Conservation (phyloP, 2,888 invertebrate genomes). For the Drosophila prostipennis region DNA sequence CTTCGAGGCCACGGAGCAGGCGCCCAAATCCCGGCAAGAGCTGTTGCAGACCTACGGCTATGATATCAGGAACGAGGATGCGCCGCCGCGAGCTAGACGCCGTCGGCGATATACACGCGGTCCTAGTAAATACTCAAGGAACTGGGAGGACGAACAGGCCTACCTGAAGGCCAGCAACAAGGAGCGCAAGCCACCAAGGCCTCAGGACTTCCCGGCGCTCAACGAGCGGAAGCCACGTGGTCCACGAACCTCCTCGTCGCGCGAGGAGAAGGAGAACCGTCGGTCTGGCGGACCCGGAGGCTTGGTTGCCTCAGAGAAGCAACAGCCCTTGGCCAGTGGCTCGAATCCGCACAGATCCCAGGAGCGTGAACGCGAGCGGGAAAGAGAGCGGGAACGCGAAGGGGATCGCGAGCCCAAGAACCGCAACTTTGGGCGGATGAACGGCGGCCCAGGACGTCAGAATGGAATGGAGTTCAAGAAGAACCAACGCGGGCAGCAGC, state of each 20-base stretch:
- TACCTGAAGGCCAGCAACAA: constrained; percentile 87
- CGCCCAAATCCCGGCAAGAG: constrained; percentile 82
- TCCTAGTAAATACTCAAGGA: constrained; percentile 95
- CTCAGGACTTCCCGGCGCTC: constrained; percentile 86
- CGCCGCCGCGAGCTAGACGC: constrained; percentile 93
- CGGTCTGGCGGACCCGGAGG: constrained; percentile 47
- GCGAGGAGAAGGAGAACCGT: constrained; percentile 83
- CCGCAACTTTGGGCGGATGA: constrained; percentile 59
- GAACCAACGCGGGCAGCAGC: constrained; percentile 43
- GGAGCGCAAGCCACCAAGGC: constrained; percentile 84
- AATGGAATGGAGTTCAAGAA: constrained; percentile 83
- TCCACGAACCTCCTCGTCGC: constrained; percentile 64
- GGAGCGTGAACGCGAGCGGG: constrained; percentile 52
- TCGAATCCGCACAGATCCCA: constrained; percentile 38
- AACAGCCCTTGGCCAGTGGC: constrained; percentile 12
- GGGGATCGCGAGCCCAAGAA: constrained; percentile 57
- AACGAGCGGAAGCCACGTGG: constrained; percentile 76
- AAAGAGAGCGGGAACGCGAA: constrained; percentile 25
- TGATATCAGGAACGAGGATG: constrained; percentile 96
- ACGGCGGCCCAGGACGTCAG: constrained; percentile 64
- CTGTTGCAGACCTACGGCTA: constrained; percentile 85
- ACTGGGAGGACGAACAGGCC: constrained; percentile 97
- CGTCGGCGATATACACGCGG: constrained; percentile 95
- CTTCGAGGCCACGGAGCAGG: constrained; percentile 86
- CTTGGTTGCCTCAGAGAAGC: constrained; percentile 4